Evolutionary conservation across 2,888 invertebrate species (phyloP).

Genomic region (Lasioglossum zephyrum): DNA sequence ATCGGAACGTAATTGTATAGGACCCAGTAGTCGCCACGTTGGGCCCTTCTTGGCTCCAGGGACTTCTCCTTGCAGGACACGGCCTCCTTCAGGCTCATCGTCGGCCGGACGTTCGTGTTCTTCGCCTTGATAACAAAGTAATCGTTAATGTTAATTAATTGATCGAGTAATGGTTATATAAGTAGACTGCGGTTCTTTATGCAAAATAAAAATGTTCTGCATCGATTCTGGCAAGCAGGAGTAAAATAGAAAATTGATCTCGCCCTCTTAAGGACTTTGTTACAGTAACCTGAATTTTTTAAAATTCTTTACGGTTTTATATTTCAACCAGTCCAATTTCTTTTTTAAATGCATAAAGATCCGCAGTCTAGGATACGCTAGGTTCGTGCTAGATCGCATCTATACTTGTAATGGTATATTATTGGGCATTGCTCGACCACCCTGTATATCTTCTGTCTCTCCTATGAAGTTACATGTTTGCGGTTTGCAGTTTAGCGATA

Average conservation of each 20-base stretch:
- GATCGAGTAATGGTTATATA: too few relatives aligned
- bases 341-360: too few relatives aligned
- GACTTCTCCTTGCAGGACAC: conserved; percentile 89
- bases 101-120: conserved; percentile 58
- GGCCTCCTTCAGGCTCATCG: conserved; percentile 83
- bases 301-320: too few relatives aligned
- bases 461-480: background rate
- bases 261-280: too few relatives aligned
- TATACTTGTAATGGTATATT: background rate
- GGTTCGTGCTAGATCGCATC: background rate
- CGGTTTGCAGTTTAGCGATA: background rate
- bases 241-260: too few relatives aligned
- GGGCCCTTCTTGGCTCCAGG: conserved; percentile 87
- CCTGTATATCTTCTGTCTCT: background rate
- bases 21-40: conserved; percentile 94
- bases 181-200: too few relatives aligned
- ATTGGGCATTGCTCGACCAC: background rate
- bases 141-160: background rate
- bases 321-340: too few relatives aligned
- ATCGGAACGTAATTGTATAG: conserved; percentile 94
- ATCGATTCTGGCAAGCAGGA: too few relatives aligned
- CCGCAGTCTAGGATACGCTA: too few relatives aligned
- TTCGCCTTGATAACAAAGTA: conserved; percentile 47
- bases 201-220: too few relatives aligned
- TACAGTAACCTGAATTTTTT: too few relatives aligned